Evolutionary conservation across 2,113 vertebrate species (phyloP), one percentile per base, ranked within the genome.

Genomic region (Peromyscus leucopus): DNA sequence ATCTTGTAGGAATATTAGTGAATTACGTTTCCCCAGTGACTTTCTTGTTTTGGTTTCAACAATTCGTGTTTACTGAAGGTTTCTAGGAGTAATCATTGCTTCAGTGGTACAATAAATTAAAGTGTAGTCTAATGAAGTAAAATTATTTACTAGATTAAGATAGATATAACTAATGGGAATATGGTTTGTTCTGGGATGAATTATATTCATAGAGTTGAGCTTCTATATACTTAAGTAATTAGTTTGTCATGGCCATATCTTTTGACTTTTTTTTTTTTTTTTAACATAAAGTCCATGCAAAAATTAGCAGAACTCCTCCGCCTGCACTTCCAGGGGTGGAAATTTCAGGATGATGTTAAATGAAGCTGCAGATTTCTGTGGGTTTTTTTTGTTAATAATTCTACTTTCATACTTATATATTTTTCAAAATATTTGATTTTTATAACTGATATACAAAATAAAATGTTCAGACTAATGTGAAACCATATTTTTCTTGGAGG

Each of bases 301-400:
- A 85, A 92, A 63, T 21, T 28, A 92, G 2, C 21, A 46, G 21
- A 19, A 21, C 26, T 21, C 7, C 1, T 67, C 21, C 33, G n/a
- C 11, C 5, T 48, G 7, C 2, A 7, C 26, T 2, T 13, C n/a
- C 17, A 22, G 51, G 17, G 6, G 28, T 31, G 31, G 26, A 87
- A 21, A 31, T 94, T 65, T 63, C 97, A 84, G 24, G 93, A 95
- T 96, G 79, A 55, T 95, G 97, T 76, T 74, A 42, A 4, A 48
- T 83, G 89, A 65, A 80, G 84, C 92, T 19, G 39, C n/a, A 86
- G 72, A 95, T 94, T 97, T 94, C 84, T 95, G 51, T 26, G 80
- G 22, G 7, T 13, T 82, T 46, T 83, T 71, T 26, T 9, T n/a
- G 10, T n/a, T 61, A 48, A 11, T 48, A n/a, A 74, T 46, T 65